Base-by-base conservation (phyloP, 2,113 vertebrate species). In the Meriones unguiculatus region DNA sequence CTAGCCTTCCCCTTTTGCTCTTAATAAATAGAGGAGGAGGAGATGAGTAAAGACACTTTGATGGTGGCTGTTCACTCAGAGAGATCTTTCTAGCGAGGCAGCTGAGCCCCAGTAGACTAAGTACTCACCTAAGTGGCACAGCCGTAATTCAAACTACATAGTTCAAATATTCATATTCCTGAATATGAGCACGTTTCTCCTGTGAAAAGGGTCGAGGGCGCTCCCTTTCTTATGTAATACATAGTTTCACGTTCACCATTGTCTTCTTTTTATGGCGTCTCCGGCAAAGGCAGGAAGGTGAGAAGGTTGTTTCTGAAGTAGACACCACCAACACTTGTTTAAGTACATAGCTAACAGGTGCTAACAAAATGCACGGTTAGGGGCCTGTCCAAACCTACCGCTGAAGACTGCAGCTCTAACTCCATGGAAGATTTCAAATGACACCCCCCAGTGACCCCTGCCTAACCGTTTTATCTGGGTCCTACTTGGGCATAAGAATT, bases 401-500 rank as follows among this genome's bases (percentile, higher is more conserved):
- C 67, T 82, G 24, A 28, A 73, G 81, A 62, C 28, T 32, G 93
- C 41, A 96, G 50, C 7, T n/a, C 54, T 78, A 35, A 94, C 41
- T 69, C 24, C 32, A 69, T 41, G 6, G 35, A 52, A 86, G 87
- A 93, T 67, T 90, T 65, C 92, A 9, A 62, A 32, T 73, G 70
- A 12, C 59, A 93, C 41, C 46, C 8, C 50, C 3, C 22, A 69
- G 50, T 30, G 50, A 65, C 15, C 2, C 41, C 59, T 41, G 69
- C 11, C 72, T 93, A 30, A 52, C n/a, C 72, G 72, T 50, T 52
- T 91, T 94, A 20, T 91, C 28, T 85, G 50, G 5, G 15, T 91
- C 67, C 78, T 65, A 9, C 12, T 64, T 91, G 18, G 57, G 69
- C 67, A 82, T 92, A 92, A 95, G 95, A 95, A 89, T 87, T 65